Evolutionary conservation across 2,888 invertebrate genomes (phyloP).

Genomic region (Lasioglossum zephyrum): DNA sequence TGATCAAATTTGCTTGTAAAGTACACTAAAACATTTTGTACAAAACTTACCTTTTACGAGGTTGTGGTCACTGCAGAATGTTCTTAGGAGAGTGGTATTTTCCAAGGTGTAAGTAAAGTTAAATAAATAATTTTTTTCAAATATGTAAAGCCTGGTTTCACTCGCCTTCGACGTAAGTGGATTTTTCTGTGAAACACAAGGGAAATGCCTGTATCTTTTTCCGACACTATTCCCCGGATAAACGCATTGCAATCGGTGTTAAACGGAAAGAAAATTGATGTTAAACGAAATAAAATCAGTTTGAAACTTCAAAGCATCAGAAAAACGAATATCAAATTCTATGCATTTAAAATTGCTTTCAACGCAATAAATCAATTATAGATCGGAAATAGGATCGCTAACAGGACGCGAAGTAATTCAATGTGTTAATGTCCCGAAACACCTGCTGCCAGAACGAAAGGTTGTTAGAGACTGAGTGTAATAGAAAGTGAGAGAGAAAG

Average conservation of each 20-base stretch:
- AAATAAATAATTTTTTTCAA: not conserved
- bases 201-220: not conserved
- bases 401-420: not conserved
- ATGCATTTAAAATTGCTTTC: conserved; percentile 21
- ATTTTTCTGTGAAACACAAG: not conserved
- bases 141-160: not conserved
- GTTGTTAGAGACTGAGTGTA: not conserved
- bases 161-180: not conserved
- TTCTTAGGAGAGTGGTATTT: not conserved
- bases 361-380: conserved; percentile 5
- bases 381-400: not conserved
- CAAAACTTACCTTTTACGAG: not conserved
- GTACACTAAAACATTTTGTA: not conserved
- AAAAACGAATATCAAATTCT: not conserved
- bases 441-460: not conserved
- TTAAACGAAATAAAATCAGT: not conserved
- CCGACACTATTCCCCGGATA: not conserved
- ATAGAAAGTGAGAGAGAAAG: not conserved
- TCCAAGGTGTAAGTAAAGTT: not conserved
- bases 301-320: not conserved
- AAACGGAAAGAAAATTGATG: not conserved
- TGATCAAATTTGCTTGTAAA: not conserved
- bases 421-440: not conserved
- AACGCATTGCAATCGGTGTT: not conserved
- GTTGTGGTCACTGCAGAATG: not conserved